Conservation (phyloP, 2,113 vertebrate genomes). For the Forbesichthys agassizii region DNA sequence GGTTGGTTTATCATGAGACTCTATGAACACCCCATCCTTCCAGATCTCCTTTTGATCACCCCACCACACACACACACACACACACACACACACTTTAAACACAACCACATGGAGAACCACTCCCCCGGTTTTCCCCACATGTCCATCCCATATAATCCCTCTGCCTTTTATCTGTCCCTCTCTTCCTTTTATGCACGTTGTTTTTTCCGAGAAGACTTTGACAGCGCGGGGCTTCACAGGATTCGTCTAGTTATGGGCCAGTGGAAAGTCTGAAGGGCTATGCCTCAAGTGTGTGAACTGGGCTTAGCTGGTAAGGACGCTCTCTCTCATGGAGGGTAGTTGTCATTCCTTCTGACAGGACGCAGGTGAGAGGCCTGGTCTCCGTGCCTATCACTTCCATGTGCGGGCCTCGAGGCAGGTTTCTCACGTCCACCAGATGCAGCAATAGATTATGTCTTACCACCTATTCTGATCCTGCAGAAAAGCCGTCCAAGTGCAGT, state of each 20-base stretch:
- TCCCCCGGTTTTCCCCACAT: conserved; percentile 42
- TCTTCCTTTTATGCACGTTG: conserved; percentile 17
- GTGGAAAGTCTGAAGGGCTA: conserved; percentile 51
- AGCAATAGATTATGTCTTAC: conserved; percentile 28
- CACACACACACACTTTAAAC: conserved; percentile 30
- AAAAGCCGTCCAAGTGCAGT: conserved; percentile 20
- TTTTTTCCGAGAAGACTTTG: conserved; percentile 17
- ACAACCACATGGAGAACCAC: conserved; percentile 47
- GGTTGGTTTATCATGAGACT: no score
- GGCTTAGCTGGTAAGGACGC: conserved; percentile 35
- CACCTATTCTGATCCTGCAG: conserved; percentile 7
- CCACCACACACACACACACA: not conserved
- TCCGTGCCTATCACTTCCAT: conserved; percentile 26
- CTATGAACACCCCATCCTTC: no score
- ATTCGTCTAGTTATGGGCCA: conserved; percentile 26
- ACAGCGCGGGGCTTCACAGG: conserved; percentile 4
- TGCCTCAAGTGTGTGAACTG: conserved; percentile 21
- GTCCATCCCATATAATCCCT: conserved; percentile 1
- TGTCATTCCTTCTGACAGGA: conserved; percentile 59
- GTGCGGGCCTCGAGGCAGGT: not conserved
- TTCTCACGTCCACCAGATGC: conserved; percentile 24
- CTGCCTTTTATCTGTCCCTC: not conserved
- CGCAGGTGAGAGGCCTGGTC: conserved; percentile 48
- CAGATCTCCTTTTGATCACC: not conserved
- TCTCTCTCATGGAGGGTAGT: conserved; percentile 51